A percentile compares a stretch with the other conserved stretches of the same genome.
phyloP scores from a whole-genome alignment of 2,113 vertebrate species.

The Mustela lutreola region DNA sequence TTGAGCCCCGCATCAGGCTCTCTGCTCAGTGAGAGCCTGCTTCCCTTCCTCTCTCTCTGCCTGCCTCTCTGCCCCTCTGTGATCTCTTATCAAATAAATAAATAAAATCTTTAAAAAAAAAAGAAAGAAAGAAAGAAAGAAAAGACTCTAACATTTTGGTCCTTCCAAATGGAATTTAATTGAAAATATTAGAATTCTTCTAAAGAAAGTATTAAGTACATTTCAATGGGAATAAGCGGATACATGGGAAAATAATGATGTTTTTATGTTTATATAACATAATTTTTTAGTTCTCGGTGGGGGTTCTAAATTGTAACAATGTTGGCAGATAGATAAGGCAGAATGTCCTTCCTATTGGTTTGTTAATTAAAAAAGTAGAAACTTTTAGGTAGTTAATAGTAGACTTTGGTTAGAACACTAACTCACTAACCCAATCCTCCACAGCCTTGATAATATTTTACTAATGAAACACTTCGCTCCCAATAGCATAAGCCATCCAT shows the following conservation, averaged over 20 bases:
- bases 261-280: not conserved
- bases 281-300: not conserved
- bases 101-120: no score
- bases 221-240: not conserved
- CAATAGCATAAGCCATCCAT: not conserved
- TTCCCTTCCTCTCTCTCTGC: no score
- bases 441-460: not conserved
- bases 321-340: not conserved
- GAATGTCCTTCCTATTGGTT: not conserved
- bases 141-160: not conserved
- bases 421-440: not conserved
- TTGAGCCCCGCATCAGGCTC: no score
- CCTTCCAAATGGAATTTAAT: not conserved
- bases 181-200: slow-evolving; percentile 1
- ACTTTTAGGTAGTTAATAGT: not conserved
- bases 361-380: not conserved
- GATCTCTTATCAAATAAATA: no score
- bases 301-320: not conserved
- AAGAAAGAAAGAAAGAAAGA: not conserved
- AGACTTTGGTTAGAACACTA: not conserved
- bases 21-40: no score
- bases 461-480: not conserved
- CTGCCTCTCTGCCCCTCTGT: no score
- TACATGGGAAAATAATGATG: not conserved
- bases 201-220: not conserved